Evolutionary conservation across 2,797 vertebrate genomes (phyloP), one percentile per base, ranked within the genome.

Genomic region (Rachycentron canadum): DNA sequence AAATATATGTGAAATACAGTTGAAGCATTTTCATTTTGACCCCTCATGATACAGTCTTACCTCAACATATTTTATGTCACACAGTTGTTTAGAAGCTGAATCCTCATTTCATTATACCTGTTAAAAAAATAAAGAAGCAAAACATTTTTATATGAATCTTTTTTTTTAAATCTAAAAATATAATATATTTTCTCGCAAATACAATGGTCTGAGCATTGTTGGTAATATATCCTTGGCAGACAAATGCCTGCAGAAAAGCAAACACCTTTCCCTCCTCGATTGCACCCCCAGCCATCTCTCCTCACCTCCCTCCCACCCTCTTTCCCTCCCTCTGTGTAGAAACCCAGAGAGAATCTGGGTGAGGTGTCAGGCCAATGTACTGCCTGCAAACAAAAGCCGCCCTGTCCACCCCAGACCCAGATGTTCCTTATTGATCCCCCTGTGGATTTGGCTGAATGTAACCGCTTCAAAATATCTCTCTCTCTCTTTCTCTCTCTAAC

Each of bases 381-480:
- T 91, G 84, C 92, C 80, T 80, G 78, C 79, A 91, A 94, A 93
- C 79, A 85, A 93, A 91, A 93, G 88, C 89, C 81, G 83, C 88
- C 89, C 91, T 90, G 91, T 94, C 93, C 90, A 82, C 89, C 91
- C 88, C 88, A 73, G 78, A 79, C 93, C 94, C 91, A 93, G 91
- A 93, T 95, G 92, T 92, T 94, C 94, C 86, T 79, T 92, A 95
- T 95, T 94, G 89, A 91, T 94, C 88, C 94, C 89, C 86, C 87
- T 73, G 85, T 77, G 68, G 84, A 89, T 90, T 90, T 79, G 93
- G 83, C 70, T 90, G 86, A 92, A 94, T 94, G 91, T 93, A 95
- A 94, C 85, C 82, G 80, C 86, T 90, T 73, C 78, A 83, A 78
- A 84, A 84, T 80, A 28, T 80, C 63, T 73, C 69, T 32, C 63